Percentiles rank a stretch among this genome's conserved stretches.
These are phyloP conservation scores for Macrotrachela quadricornifera DNA, from an alignment of 1,140 invertebrate genomes.

Conservation along the genomic window DNA sequence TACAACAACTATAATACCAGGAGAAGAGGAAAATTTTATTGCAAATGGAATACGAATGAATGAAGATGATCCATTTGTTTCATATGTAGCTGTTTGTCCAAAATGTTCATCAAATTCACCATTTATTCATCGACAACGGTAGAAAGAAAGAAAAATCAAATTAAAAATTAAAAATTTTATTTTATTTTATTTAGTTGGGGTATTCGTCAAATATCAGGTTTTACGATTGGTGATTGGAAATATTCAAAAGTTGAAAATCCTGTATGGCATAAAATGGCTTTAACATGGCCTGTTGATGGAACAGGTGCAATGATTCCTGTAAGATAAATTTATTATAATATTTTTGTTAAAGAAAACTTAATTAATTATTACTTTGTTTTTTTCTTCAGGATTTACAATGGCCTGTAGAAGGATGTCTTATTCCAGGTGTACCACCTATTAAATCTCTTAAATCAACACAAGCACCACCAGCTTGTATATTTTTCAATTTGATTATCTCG, in stretches of 20 bases:
- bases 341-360: no score
- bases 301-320: constrained; percentile 12
- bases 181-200: background rate
- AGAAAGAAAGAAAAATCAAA: no score
- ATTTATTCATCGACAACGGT: no score
- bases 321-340: no score
- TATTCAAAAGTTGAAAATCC: constrained; percentile 21
- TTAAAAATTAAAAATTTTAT: background rate
- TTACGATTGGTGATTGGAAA: constrained; percentile 25
- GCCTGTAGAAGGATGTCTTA: constrained; percentile 28
- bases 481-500: no score
- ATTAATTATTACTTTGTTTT: no score
- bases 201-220: background rate
- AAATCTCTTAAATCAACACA: constrained; percentile 10
- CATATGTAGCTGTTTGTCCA: no score
- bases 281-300: constrained; percentile 25
- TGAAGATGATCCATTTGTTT: no score
- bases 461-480: background rate
- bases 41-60: no score
- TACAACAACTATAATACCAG: no score
- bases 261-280: constrained; percentile 26
- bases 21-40: no score
- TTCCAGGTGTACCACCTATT: constrained; percentile 23
- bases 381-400: constrained; percentile 26
- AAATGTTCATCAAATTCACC: no score